Conservation (phyloP, 2,888 invertebrate species). For the Cylloceria caligata region DNA sequence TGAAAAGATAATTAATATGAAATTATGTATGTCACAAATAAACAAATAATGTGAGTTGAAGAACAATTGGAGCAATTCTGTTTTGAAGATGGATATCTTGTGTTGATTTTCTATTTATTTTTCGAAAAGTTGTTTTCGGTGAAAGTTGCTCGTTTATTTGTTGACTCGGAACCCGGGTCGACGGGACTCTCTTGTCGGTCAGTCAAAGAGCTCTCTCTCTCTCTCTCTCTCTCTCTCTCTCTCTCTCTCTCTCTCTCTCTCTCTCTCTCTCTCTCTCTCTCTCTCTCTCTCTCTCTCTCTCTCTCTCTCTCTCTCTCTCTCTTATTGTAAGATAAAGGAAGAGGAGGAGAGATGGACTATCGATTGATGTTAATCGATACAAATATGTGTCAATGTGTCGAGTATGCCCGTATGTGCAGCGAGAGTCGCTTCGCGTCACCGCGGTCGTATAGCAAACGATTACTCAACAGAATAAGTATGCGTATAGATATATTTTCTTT, state of each 20-base stretch:
- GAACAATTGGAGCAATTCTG: background rate
- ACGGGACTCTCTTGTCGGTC: slow-evolving; percentile 42
- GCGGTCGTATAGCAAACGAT: slow-evolving; percentile 39
- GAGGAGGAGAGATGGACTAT: slow-evolving; percentile 20
- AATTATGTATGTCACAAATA: background rate
- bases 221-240: too few relatives aligned
- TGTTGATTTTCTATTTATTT: slow-evolving; percentile 34
- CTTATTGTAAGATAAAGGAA: slow-evolving; percentile 1
- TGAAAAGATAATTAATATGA: too few relatives aligned
- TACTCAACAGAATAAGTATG: slow-evolving; percentile 54
- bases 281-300: too few relatives aligned
- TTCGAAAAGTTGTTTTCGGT: slow-evolving; percentile 35
- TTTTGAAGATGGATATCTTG: background rate
- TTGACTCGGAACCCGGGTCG: slow-evolving; percentile 1
- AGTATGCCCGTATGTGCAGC: slow-evolving; percentile 54
- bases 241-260: too few relatives aligned
- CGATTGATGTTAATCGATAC: slow-evolving; percentile 57
- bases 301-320: too few relatives aligned
- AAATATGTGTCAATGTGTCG: slow-evolving; percentile 64
- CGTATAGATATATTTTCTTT: slow-evolving; percentile 33
- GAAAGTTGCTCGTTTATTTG: slow-evolving; percentile 55
- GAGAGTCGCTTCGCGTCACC: slow-evolving; percentile 43
- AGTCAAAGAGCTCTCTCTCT: slow-evolving; percentile 49
- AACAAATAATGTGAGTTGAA: background rate
- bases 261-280: too few relatives aligned